These are phyloP conservation scores for Albula glossodonta DNA, from an alignment of 2,113 vertebrate genomes.

Conservation along the genomic window DNA sequence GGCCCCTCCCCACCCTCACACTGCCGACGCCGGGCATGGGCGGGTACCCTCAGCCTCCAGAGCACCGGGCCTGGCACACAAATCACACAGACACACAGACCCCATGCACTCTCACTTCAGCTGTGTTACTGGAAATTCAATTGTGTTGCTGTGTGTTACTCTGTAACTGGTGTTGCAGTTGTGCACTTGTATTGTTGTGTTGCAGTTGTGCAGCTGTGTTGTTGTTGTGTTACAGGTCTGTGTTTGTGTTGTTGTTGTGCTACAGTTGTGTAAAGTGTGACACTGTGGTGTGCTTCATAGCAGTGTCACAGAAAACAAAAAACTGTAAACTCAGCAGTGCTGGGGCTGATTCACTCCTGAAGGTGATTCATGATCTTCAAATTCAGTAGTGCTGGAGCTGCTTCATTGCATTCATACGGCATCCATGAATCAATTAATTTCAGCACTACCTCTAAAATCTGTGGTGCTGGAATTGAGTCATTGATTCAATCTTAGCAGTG, in stretches of 20 bases:
- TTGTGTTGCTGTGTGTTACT: neutral
- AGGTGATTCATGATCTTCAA: slow-evolving; percentile 82
- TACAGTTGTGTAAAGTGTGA: too few species aligned
- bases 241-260: too few species aligned
- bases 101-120: neutral
- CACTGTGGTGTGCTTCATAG: too few species aligned
- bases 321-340: slow-evolving; percentile 78
- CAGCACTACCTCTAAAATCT: neutral
- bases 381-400: slow-evolving; percentile 62
- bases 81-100: too few species aligned
- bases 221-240: neutral
- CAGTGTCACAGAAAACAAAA: too few species aligned
- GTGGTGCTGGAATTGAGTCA: neutral
- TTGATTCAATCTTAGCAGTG: slow-evolving; percentile 86
- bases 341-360: too few species aligned
- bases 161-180: neutral
- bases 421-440: neutral
- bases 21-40: too few species aligned
- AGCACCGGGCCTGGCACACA: too few species aligned
- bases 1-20: too few species aligned
- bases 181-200: neutral
- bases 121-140: neutral
- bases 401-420: slow-evolving; percentile 59
- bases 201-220: neutral
- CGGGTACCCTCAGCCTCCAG: too few species aligned